These are phyloP conservation scores for Indicator maculatus DNA, from an alignment of 2,113 vertebrate species.

Conservation along the genomic window DNA sequence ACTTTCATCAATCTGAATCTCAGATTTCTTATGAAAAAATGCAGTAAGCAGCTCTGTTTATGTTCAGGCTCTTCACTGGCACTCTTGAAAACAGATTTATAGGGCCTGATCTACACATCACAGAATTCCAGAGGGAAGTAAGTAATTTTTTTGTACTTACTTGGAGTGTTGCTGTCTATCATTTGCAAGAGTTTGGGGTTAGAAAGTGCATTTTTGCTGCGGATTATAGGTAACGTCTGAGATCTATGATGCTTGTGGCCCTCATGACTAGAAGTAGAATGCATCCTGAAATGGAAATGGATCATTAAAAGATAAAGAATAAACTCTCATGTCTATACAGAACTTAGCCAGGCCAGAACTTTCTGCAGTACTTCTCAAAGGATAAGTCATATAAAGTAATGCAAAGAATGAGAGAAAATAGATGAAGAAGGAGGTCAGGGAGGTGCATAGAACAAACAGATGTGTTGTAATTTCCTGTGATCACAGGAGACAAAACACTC, in stretches of 20 bases:
- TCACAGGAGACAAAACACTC: neutral
- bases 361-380: neutral
- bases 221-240: constrained; percentile 96
- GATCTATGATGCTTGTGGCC: constrained; percentile 92
- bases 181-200: constrained; percentile 96
- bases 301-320: neutral
- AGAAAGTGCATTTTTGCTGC: constrained; percentile 93
- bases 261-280: constrained; percentile 85
- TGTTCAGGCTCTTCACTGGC: neutral
- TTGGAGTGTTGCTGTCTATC: constrained; percentile 86
- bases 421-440: neutral
- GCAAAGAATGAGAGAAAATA: neutral
- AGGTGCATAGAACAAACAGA: neutral
- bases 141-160: constrained; percentile 67
- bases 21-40: neutral
- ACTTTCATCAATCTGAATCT: neutral
- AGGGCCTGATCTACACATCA: neutral
- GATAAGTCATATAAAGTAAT: neutral
- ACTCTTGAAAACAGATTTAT: neutral
- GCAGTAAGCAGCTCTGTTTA: neutral
- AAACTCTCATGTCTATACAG: neutral
- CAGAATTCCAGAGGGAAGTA: neutral
- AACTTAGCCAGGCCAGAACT: neutral
- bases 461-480: neutral
- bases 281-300: constrained; percentile 82